Evolutionary conservation across 2,888 invertebrate genomes (phyloP).

Genomic region (Venustoraphidia nigricollis): DNA sequence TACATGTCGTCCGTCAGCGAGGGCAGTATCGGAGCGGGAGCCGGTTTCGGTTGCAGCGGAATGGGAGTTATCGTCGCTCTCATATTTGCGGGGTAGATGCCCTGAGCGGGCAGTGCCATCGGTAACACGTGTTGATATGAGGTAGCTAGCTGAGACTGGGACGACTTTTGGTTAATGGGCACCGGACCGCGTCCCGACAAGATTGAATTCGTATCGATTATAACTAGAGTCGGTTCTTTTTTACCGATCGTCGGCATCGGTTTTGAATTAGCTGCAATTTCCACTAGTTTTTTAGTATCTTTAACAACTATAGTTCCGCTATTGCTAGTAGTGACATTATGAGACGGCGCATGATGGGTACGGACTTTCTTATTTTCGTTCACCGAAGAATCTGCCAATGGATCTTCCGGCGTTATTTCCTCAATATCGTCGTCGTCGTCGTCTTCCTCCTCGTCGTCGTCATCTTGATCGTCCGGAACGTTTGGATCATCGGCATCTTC

Average conservation of each 20-base stretch:
- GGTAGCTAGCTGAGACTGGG: constrained; percentile 18
- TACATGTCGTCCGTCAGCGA: constrained; percentile 84
- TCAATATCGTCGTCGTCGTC: constrained; percentile 47
- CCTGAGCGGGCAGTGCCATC: constrained; percentile 40
- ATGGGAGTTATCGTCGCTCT: constrained; percentile 39
- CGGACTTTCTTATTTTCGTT: not conserved
- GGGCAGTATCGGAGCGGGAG: constrained; percentile 42
- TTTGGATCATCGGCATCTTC: constrained; percentile 19
- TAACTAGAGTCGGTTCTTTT: constrained; percentile 61
- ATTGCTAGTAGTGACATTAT: not conserved
- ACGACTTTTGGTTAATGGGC: constrained; percentile 29
- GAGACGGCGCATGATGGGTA: not conserved
- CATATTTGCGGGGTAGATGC: constrained; percentile 46
- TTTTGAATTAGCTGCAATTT: constrained; percentile 46
- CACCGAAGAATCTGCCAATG: constrained; percentile 25
- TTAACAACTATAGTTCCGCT: constrained; percentile 44
- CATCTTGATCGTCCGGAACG: constrained; percentile 27
- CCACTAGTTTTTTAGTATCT: constrained; percentile 53
- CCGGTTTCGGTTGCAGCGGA: constrained; percentile 22
- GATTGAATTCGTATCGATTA: constrained; percentile 63
- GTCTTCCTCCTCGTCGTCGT: constrained; percentile 31
- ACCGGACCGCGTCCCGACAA: constrained; percentile 44
- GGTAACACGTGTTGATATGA: constrained; percentile 30
- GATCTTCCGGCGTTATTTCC: constrained; percentile 43
- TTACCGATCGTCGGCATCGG: constrained; percentile 31